Base-by-base conservation (phyloP, 2,797 vertebrate species). In the Lerista edwardsae region DNA sequence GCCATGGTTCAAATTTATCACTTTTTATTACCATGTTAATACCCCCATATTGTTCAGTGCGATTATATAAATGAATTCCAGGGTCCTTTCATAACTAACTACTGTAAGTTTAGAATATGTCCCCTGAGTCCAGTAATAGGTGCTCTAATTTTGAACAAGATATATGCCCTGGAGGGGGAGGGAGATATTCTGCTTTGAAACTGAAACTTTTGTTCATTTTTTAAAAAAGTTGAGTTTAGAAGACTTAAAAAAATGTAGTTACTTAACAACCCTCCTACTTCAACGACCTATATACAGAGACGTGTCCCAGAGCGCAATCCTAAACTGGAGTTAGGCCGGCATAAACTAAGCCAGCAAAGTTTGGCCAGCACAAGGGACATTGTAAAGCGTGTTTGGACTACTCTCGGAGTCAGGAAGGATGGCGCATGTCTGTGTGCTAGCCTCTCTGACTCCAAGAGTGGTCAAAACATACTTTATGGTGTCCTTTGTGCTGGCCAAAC, bases 31-130 rank as follows among this genome's bases (percentile, higher is more conserved):
- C 34, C 21, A 61, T 67, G 89, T 93, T 78, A 89, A 75, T 27
- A 80, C 0, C 11, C 79, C 1, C 74, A 5, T 76, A 81, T 1
- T 55, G 2, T 84, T 91, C 27, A 69, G 19, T 79, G n/a, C n/a
- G 12, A 87, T 79, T 86, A 90, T 80, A 85, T 86, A 71, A 91
- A 87, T 82, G 72, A 91, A 85, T 87, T 91, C 9, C 4, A 62
- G 39, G 6, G 79, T 62, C 27, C 0, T 88, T 89, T 88, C 75
- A 1, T 5, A 25, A 71, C 2, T 82, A 87, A 23, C 1, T 55
- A 2, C 57, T 81, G n/a, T 1, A 51, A 10, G 0, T 36, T 78
- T 88, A 71, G 69, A 69, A 59, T 77, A 85, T 90, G 1, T 88
- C 36, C 61, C 17, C 65, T 10, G 71, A 55, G 79, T 47, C 47